Conservation (phyloP, 2,113 vertebrate genomes). For the Tragulus kanchil region DNA sequence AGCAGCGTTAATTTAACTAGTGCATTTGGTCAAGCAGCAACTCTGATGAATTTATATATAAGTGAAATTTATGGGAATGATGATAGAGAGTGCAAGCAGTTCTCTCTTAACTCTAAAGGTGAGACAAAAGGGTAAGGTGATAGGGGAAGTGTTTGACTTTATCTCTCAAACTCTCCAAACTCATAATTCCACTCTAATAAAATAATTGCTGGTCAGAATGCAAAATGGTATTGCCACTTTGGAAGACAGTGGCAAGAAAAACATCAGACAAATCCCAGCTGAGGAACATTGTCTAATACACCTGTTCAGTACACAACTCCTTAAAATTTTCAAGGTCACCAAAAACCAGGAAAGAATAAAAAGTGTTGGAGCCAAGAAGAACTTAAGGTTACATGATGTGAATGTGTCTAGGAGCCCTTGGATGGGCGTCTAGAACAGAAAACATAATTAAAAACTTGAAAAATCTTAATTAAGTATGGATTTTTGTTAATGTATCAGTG, state of each 20-base stretch:
- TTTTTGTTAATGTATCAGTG: not conserved
- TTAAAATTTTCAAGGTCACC: not conserved
- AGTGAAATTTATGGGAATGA: constrained; percentile 24
- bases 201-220: no score
- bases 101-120: not conserved
- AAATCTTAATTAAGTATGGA: not conserved
- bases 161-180: no score
- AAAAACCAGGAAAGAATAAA: not conserved
- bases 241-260: not conserved
- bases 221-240: no score
- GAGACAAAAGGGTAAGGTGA: not conserved
- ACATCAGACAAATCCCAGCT: not conserved
- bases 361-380: not conserved
- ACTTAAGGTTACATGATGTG: not conserved
- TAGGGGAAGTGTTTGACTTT: no score
- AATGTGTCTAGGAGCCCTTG: not conserved
- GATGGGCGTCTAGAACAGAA: not conserved
- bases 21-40: constrained; percentile 8
- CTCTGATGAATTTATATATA: not conserved
- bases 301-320: not conserved
- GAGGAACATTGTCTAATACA: not conserved
- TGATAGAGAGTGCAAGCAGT: not conserved
- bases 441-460: not conserved
- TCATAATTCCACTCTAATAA: not conserved
- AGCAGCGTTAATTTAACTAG: not conserved